Base-by-base conservation (phyloP, 2,888 invertebrate species). In the Lacanobia oleracea region DNA sequence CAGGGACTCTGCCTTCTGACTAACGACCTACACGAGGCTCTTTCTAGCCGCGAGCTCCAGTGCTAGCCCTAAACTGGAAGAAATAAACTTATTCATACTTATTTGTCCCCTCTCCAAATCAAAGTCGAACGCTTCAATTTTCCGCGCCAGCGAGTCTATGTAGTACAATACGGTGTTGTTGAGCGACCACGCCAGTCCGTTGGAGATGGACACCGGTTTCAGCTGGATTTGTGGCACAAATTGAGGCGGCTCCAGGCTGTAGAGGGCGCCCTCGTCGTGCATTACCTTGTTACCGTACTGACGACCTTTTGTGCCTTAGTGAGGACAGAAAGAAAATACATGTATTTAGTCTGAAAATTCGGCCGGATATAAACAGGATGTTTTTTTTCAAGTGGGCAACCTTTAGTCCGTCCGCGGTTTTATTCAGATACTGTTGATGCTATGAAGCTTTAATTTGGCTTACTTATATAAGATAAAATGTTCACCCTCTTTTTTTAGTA, bases 181-280 rank as follows among this genome's bases (percentile, higher is more conserved):
- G 2, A 80, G 67, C 1, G 95, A 97, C 98, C 98, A 98, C 8
- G 96, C 96, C 27, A 98, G 88, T 0, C 98, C 98, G 86, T 98
- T 98, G 59, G 98, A 97, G 62, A 97, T 96, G 40, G 96, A 94
- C 12, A 97, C 96, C 3, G 88, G 86, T 14, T 82, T 85, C 14
- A 88, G 81, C 50, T 82, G 84, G 33, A 82, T 77, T 59, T 66
- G 62, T 4, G 88, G 86, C 79, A 84, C 75, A 81, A 87, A 72
- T 88, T 91, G 48, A 7, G 87, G 88, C 2, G 75, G 67, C 63
- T 88, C 86, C 54, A 97, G 87, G 51, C 92, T 91, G 88, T 97
- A 85, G 1, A 85, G 40, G 4, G 84, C 14, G 16, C 86, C 85
- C 37, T 80, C 67, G 50, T 84, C 82, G 9, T 50, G 21, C 0